Percentiles rank a stretch among this genome's conserved stretches.
phyloP scores from a whole-genome alignment of 2,888 invertebrate species.

The Eupsilia transversa region DNA sequence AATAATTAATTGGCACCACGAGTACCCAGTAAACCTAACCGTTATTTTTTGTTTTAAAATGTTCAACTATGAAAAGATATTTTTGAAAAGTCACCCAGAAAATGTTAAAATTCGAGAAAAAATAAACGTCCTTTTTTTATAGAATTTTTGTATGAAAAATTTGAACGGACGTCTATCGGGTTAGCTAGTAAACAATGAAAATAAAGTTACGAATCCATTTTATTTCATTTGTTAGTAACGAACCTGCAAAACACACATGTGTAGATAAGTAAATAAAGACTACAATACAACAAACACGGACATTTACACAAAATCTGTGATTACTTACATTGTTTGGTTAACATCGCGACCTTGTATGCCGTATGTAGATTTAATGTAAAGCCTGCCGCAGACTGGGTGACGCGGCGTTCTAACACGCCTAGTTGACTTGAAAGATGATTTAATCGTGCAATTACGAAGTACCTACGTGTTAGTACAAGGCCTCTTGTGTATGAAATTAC shows the following conservation, averaged over 20 bases:
- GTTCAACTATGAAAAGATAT: too few relatives aligned
- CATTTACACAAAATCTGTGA: slow-evolving; percentile 55
- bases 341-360: slow-evolving; percentile 56
- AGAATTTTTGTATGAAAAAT: background rate
- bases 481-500: slow-evolving; percentile 21
- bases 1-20: too few relatives aligned
- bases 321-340: slow-evolving; percentile 62
- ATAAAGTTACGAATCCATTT: slow-evolving; percentile 18
- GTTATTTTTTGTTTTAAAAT: background rate
- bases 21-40: too few relatives aligned
- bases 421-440: slow-evolving; percentile 35
- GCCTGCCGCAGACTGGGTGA: slow-evolving; percentile 42
- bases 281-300: slow-evolving; percentile 41
- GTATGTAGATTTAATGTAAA: slow-evolving; percentile 57
- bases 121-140: background rate
- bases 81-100: background rate
- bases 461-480: background rate
- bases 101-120: background rate
- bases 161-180: background rate
- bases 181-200: background rate
- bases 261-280: slow-evolving; percentile 32
- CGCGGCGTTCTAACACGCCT: slow-evolving; percentile 34
- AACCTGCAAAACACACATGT: slow-evolving; percentile 2
- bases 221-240: slow-evolving; percentile 31
- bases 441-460: slow-evolving; percentile 32